A percentile compares a stretch with the other conserved stretches of the same genome.
Conservation (phyloP, 2,797 vertebrate species). For the Sebastes matsubarae region DNA sequence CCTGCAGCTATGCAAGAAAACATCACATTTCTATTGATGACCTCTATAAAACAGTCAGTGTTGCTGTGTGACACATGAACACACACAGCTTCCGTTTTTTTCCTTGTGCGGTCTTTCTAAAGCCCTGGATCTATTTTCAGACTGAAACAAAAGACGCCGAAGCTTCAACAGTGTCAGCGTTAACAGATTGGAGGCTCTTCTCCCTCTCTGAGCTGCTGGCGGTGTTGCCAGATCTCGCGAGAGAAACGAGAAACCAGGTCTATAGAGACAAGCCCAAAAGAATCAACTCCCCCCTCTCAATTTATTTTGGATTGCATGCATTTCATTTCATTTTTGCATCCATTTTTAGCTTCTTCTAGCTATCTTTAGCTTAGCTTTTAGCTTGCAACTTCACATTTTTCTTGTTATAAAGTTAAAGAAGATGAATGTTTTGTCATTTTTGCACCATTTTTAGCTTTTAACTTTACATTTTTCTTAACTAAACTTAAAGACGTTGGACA, state of each 20-base stretch:
- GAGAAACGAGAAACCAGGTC: neutral
- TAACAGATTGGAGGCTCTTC: neutral
- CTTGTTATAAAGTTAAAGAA: too few species aligned
- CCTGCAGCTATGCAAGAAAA: constrained; percentile 28
- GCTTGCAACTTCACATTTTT: too few species aligned
- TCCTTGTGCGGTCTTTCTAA: constrained; percentile 8
- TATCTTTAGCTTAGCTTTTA: too few species aligned
- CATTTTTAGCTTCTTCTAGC: too few species aligned
- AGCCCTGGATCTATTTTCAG: constrained; percentile 35
- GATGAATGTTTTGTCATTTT: too few species aligned
- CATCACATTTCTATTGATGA: constrained; percentile 45
- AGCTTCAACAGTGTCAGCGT: neutral
- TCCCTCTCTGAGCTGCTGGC: neutral
- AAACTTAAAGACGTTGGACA: too few species aligned
- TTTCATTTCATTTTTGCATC: neutral
- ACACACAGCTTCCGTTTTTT: neutral
- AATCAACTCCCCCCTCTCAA: neutral
- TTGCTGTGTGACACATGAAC: constrained; percentile 31
- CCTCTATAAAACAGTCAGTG: constrained; percentile 32
- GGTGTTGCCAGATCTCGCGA: neutral
- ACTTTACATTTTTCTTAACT: too few species aligned
- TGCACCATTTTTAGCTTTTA: too few species aligned
- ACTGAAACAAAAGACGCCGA: constrained; percentile 2
- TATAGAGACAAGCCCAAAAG: neutral
- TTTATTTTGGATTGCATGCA: neutral